Evolutionary conservation across 2,888 invertebrate species (phyloP).

Genomic region (Euplexia lucipara): DNA sequence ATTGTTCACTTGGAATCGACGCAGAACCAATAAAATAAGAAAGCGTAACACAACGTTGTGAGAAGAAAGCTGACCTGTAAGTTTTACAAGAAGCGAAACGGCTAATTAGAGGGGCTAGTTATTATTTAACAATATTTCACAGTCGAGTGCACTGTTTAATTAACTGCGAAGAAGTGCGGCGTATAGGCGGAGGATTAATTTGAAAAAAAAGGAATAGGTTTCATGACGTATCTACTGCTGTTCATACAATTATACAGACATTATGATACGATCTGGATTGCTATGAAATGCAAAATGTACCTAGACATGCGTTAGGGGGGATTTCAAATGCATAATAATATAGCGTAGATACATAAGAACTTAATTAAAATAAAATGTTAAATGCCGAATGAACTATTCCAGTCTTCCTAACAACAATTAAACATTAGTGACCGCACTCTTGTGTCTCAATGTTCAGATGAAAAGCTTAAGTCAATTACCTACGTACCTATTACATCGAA

Average conservation of each 20-base stretch:
- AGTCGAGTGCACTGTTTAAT: constrained; percentile 64
- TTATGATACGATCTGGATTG: constrained; percentile 2
- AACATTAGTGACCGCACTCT: not conserved
- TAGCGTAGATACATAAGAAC: not conserved
- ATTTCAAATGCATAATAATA: not conserved
- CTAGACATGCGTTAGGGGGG: no score
- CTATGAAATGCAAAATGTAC: constrained; percentile 1
- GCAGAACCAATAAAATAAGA: constrained; percentile 65
- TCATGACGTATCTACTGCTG: not conserved
- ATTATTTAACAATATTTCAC: constrained; percentile 72
- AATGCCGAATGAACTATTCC: not conserved
- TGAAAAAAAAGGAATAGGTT: constrained; percentile 13
- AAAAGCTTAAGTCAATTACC: not conserved
- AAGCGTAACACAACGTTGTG: constrained; percentile 65
- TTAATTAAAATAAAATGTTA: constrained; percentile 5
- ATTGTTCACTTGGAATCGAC: constrained; percentile 60
- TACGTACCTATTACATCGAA: not conserved
- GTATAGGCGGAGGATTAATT: constrained; percentile 19
- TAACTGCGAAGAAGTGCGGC: constrained; percentile 66
- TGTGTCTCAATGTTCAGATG: not conserved
- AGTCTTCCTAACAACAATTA: not conserved
- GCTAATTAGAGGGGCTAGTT: constrained; percentile 69
- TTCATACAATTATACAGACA: constrained; percentile 6
- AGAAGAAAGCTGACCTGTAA: constrained; percentile 61
- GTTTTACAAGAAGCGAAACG: constrained; percentile 70